Conservation (phyloP, 2,797 vertebrate genomes). For the Tauraco hartlaubi region DNA sequence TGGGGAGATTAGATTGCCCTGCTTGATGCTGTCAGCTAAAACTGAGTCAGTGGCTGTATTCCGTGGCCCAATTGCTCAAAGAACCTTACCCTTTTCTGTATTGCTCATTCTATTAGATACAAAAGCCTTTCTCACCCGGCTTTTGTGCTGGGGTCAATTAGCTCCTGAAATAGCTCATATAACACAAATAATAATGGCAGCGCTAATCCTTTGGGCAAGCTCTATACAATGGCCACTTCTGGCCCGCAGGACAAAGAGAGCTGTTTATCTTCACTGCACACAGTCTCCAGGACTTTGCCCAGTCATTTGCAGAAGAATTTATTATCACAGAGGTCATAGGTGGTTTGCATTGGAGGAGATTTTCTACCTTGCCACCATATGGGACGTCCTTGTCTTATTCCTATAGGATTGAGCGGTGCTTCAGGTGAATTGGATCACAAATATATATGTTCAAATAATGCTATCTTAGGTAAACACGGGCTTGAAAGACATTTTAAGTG, state of each 20-base stretch:
- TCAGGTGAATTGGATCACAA: slow-evolving; percentile 51
- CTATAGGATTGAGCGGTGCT: not conserved
- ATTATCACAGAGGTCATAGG: slow-evolving; percentile 49
- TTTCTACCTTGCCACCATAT: slow-evolving; percentile 50
- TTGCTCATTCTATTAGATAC: slow-evolving; percentile 74
- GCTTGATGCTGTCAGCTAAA: slow-evolving; percentile 68
- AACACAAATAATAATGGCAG: slow-evolving; percentile 64
- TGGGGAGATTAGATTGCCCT: slow-evolving; percentile 73
- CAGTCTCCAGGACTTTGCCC: slow-evolving; percentile 37
- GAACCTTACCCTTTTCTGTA: slow-evolving; percentile 72
- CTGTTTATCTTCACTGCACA: slow-evolving; percentile 64
- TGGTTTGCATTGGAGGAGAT: slow-evolving; percentile 47
- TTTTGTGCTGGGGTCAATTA: slow-evolving; percentile 73
- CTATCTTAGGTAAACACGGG: not conserved
- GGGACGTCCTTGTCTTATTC: slow-evolving; percentile 32
- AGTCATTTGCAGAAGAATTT: slow-evolving; percentile 64
- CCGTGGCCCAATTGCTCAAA: slow-evolving; percentile 63
- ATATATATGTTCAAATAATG: not conserved
- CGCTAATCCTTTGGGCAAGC: slow-evolving; percentile 64
- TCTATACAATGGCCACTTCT: slow-evolving; percentile 55
- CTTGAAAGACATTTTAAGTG: not conserved
- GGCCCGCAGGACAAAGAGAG: slow-evolving; percentile 60
- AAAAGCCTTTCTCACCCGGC: slow-evolving; percentile 72
- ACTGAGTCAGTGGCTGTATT: slow-evolving; percentile 65
- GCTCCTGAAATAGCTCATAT: slow-evolving; percentile 75